phyloP scores from a whole-genome alignment of 2,888 invertebrate genomes.

The Morpho achilles region DNA sequence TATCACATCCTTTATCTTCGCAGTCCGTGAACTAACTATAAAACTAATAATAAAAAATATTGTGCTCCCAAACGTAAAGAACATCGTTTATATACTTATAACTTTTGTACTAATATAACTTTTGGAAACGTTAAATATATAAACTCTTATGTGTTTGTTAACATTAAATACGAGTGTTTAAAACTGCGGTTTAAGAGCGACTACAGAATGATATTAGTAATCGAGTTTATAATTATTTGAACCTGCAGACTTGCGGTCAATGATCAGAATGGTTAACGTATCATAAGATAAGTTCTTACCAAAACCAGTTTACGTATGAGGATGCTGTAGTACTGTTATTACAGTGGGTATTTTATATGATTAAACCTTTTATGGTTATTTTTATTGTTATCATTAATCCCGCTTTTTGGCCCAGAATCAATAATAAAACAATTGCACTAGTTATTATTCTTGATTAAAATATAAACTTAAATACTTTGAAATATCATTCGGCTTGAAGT shows the following conservation, averaged over 20 bases:
- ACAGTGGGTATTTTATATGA: neutral
- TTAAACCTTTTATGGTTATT: neutral
- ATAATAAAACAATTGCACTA: too few species aligned
- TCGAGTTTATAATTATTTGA: conserved; percentile 40
- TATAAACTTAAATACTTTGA: too few species aligned
- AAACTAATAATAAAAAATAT: conserved; percentile 17
- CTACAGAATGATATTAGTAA: conserved; percentile 34
- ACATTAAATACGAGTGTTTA: conserved; percentile 26
- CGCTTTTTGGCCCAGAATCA: too few species aligned
- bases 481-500: too few species aligned
- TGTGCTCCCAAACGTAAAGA: conserved; percentile 29
- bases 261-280: conserved; percentile 16
- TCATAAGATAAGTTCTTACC: neutral
- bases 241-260: conserved; percentile 32
- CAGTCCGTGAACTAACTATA: conserved; percentile 34
- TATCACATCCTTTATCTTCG: conserved; percentile 44
- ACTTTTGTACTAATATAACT: too few species aligned
- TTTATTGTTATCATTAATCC: neutral
- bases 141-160: neutral
- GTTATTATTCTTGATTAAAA: too few species aligned
- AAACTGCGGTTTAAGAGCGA: conserved; percentile 37
- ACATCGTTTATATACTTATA: conserved; percentile 16
- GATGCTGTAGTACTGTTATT: neutral
- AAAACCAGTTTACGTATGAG: conserved; percentile 5
- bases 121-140: neutral